Evolutionary conservation across 2,113 vertebrate species (phyloP).

Genomic region (Capreolus pygargus): DNA sequence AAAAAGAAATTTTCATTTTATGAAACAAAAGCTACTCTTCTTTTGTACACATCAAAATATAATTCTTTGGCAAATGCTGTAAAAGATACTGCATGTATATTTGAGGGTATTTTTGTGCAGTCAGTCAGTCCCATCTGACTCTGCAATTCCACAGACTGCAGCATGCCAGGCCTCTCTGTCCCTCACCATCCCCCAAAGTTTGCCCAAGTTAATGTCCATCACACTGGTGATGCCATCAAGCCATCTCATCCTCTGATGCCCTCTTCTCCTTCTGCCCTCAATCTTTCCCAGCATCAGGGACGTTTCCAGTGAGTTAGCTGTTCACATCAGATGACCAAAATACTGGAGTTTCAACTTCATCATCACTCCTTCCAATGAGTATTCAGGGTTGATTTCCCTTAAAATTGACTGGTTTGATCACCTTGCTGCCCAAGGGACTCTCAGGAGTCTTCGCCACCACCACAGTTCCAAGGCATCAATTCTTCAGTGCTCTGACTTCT

Average conservation of each 20-base stretch:
- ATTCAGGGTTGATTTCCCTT: background rate
- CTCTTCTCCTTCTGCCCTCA: background rate
- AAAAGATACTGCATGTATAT: background rate
- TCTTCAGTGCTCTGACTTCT: background rate
- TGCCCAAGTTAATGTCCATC: background rate
- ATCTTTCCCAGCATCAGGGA: background rate
- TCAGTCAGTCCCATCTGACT: background rate
- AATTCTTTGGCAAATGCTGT: background rate
- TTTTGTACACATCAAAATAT: background rate
- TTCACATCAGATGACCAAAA: background rate
- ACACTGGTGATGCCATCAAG: background rate
- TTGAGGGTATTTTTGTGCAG: background rate
- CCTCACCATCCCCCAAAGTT: background rate
- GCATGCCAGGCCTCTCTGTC: background rate
- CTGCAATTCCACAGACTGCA: background rate
- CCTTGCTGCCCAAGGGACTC: background rate
- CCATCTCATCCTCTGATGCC: background rate
- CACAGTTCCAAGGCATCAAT: background rate
- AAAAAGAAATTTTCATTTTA: background rate
- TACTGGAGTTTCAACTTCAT: background rate
- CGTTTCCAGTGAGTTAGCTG: background rate
- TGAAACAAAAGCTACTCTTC: background rate
- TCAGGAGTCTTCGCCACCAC: background rate
- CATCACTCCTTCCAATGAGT: background rate
- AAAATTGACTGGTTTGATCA: background rate